Base-by-base conservation (phyloP, 2,797 vertebrate genomes). In the Carapus acus region DNA sequence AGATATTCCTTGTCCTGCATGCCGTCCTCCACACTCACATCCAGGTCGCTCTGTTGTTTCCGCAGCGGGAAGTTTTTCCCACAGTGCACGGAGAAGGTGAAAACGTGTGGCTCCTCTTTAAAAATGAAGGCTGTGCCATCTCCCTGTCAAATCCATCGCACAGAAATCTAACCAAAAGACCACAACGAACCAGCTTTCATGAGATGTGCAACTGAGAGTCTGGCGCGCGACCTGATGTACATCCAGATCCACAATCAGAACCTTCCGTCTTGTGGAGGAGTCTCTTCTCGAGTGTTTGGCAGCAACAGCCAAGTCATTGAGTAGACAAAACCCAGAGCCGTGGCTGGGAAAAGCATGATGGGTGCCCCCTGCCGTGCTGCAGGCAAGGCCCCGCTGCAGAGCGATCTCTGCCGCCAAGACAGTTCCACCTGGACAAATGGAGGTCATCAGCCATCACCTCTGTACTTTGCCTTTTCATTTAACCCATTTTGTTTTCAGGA, bases 211-310 rank as follows among this genome's bases (percentile, higher is more conserved):
- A n/a, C n/a, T n/a, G n/a, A n/a, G n/a, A n/a, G n/a, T n/a, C n/a
- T n/a, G n/a, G n/a, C n/a, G n/a, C n/a, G n/a, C n/a, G n/a, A n/a
- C 85, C 82, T 86, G 83, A 73, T 84, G 85, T 55, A 85, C 83
- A 20, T 87, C 83, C n/a, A 87, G 49, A 77, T 86, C 84, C 58
- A 85, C 77, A 2, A 86, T 80, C 37, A 82, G 67, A 52, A 86
- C 60, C 64, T 79, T 85, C 37, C 58, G 70, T 43, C 55, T 71
- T 18, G 42, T 7, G 0, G 45, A 39, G 1, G 71, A 56, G 41
- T 4, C 27, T 37, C 13, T 47, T 56, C 68, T 71, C 42, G 67
- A 23, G 50, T 71, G 37, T 65, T 69, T 85, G 52, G 80, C 80
- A 2, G 78, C 56, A 5, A 85, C 80, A 2, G 82, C 82, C 17